A percentile compares a stretch with the other conserved stretches of the same genome.
phyloP scores from a whole-genome alignment of 2,797 vertebrate species.

The Gastrophryne carolinensis region DNA sequence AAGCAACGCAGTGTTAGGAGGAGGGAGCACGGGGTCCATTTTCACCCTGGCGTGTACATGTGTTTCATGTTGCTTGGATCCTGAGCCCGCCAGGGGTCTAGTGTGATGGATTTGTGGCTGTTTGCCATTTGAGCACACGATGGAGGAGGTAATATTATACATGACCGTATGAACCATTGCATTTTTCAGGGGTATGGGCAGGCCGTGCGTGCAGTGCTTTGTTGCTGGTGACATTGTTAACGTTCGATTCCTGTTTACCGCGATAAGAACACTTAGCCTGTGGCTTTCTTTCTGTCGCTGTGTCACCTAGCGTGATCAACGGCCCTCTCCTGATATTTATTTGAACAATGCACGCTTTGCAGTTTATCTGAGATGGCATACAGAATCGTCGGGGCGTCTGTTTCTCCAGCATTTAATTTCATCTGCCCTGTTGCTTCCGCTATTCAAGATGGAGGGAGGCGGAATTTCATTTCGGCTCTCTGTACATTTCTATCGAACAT shows the following conservation, averaged over 20 bases:
- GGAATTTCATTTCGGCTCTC: background rate
- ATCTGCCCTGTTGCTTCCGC: background rate
- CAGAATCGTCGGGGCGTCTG: conserved; percentile 1
- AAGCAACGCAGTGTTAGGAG: background rate
- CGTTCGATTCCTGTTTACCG: background rate
- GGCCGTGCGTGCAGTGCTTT: background rate
- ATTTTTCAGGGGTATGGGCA: background rate
- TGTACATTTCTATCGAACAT: background rate
- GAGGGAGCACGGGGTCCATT: background rate
- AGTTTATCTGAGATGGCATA: conserved; percentile 2
- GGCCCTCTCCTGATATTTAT: conserved; percentile 5
- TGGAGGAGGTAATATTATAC: conserved; percentile 2
- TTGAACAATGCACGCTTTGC: background rate
- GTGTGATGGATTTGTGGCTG: background rate
- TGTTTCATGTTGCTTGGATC: background rate
- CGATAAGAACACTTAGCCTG: conserved; percentile 24
- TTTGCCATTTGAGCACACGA: background rate
- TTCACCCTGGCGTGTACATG: background rate
- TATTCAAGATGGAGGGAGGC: background rate
- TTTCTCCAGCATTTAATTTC: background rate
- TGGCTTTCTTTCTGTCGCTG: conserved; percentile 5
- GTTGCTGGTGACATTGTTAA: background rate
- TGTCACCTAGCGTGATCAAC: conserved; percentile 9
- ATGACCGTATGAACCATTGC: background rate
- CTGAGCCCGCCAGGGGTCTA: background rate